Percentiles rank a stretch among this genome's conserved stretches.
These are phyloP conservation scores for Trichomalopsis sarcophagae DNA, from an alignment of 1,140 invertebrate species.

Conservation along the genomic window DNA sequence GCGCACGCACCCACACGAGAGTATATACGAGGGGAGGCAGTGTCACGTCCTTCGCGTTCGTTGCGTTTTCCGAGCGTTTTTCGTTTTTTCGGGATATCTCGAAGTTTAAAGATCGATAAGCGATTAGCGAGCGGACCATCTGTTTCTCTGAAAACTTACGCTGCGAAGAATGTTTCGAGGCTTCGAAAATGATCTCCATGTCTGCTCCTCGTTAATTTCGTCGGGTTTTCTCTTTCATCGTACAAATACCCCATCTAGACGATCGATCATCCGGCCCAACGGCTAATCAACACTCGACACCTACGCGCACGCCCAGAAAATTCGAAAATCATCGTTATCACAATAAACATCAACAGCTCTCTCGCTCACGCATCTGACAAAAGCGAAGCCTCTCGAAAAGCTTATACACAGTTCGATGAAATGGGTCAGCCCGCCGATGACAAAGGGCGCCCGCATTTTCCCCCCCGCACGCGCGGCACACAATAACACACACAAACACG, in stretches of 20 bases:
- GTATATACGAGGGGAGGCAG: background rate
- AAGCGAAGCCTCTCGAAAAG: background rate
- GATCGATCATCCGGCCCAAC: too few species aligned
- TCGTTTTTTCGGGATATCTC: background rate
- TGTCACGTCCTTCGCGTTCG: background rate
- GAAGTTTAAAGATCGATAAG: too few species aligned
- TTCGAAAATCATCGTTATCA: background rate
- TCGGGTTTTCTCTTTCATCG: too few species aligned
- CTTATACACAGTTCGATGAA: background rate
- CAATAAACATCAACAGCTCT: background rate
- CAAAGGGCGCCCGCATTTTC: conserved; percentile 4
- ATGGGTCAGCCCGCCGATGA: background rate
- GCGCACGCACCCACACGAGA: background rate
- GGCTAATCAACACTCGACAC: too few species aligned
- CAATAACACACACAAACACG: background rate
- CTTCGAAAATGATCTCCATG: too few species aligned
- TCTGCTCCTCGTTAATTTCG: too few species aligned
- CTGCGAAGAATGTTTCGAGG: too few species aligned
- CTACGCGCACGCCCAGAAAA: too few species aligned
- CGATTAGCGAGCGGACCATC: too few species aligned
- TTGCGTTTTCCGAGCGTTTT: background rate
- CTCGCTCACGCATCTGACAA: background rate
- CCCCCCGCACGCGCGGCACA: background rate
- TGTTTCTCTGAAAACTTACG: too few species aligned
- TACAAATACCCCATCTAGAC: too few species aligned